Evolutionary conservation across 2,113 vertebrate species (phyloP), one percentile per base, ranked within the genome.

Genomic region (Atrichornis clamosus): DNA sequence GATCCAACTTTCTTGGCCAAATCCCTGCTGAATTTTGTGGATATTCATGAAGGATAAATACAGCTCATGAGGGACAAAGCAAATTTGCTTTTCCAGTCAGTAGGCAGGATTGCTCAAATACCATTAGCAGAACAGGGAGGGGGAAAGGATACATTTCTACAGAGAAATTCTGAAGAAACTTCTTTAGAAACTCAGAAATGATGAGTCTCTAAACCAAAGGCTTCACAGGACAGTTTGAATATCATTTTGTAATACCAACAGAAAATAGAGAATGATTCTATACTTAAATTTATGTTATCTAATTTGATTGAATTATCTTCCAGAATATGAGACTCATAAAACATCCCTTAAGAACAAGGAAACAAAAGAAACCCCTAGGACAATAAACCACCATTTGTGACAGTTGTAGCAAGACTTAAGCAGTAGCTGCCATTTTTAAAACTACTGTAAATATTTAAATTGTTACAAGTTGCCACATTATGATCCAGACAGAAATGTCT

Each of bases 1-100:
- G 80, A 98, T 96, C 91, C 91, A 90, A 87, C 80, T 96, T 96
- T 94, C 84, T 97, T 91, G 80, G 84, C 86, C 95, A 98, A 98
- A 98, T 97, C 97, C 92, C 96, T 81, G 65, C 89, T 94, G 96
- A 97, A 96, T 98, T 96, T 94, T 95, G 86, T 95, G 93, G 95
- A 95, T 97, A 96, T 97, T 97, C 58, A 46, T 88, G 83, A 97
- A 96, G 76, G 95, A 97, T 96, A 98, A 98, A 97, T 91, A 94
- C 95, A 97, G 95, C 94, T 94, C 83, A 93, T 94, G 84, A 95
- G 96, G 89, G 96, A 98, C 94, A 98, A 98, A 97, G 89, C 89
- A 96, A 97, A 97, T 97, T 96, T 97, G 89, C 84, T 97, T 93
- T 97, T 97, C 84, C 87, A 97, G 41, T 94, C 89, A 81, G 56